These are phyloP conservation scores for Drosophila lacertosa DNA, from an alignment of 1,140 invertebrate species.

Conservation along the genomic window DNA sequence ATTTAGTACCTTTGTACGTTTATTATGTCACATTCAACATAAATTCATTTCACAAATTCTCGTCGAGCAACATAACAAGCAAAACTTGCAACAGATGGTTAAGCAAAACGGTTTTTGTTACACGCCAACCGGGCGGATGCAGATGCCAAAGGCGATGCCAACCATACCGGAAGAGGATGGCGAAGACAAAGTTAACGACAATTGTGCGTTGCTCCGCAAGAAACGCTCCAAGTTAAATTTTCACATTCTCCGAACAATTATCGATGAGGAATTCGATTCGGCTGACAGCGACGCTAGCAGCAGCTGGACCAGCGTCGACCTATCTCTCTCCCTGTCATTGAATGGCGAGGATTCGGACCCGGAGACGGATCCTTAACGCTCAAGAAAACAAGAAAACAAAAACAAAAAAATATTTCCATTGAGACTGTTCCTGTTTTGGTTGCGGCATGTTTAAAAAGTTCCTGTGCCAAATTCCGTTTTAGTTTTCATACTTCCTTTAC, in stretches of 20 bases:
- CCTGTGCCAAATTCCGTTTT: background rate
- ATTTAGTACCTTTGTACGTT: background rate
- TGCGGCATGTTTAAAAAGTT: background rate
- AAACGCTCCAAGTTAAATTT: too few relatives aligned
- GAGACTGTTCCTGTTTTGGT: too few relatives aligned
- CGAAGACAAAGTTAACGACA: background rate
- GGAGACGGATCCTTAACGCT: background rate
- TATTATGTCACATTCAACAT: background rate
- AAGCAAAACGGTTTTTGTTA: background rate
- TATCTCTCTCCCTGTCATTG: background rate
- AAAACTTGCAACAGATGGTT: background rate
- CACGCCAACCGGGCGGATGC: background rate
- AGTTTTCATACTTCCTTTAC: background rate
- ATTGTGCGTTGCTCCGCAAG: background rate
- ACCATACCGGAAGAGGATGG: conserved; percentile 11
- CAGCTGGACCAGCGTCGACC: background rate
- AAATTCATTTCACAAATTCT: background rate
- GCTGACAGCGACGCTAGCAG: background rate
- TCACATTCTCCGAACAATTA: too few relatives aligned
- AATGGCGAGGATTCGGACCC: background rate
- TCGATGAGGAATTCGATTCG: too few relatives aligned
- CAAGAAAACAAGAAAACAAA: too few relatives aligned
- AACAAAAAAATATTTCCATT: too few relatives aligned
- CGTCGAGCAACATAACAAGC: background rate
- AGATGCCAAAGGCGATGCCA: conserved; percentile 1